These are phyloP conservation scores for Epirrita christyi DNA, from an alignment of 2,888 invertebrate species.

Conservation along the genomic window DNA sequence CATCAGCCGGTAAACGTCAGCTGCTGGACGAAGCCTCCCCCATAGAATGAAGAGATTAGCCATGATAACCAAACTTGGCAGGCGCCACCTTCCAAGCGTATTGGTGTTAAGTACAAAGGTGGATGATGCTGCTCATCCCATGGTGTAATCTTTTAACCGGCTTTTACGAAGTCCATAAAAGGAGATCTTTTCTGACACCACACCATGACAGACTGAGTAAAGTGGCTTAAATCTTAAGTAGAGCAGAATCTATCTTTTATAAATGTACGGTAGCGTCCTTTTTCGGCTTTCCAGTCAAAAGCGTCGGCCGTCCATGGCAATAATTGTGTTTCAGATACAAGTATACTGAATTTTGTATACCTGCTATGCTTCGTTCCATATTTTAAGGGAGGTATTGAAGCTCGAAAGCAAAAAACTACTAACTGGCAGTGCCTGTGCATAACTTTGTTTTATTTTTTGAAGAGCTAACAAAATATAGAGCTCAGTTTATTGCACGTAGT, in stretches of 20 bases:
- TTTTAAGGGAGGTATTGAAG: conserved; percentile 22
- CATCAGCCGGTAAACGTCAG: no score
- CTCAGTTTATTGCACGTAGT: background rate
- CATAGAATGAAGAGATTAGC: no score
- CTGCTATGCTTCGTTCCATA: conserved; percentile 16
- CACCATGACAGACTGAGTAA: no score
- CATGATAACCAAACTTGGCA: no score
- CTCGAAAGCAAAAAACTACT: conserved; percentile 20
- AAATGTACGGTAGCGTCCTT: conserved; percentile 43
- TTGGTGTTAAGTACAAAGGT: no score
- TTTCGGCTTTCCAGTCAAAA: conserved; percentile 50
- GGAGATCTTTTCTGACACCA: no score
- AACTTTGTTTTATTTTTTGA: conserved; percentile 5
- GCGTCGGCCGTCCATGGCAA: conserved; percentile 45
- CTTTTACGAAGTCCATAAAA: no score
- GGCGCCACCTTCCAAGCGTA: no score
- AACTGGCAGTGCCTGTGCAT: conserved; percentile 11
- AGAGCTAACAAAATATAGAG: background rate
- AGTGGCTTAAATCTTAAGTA: no score
- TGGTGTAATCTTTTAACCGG: no score
- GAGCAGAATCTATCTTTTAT: background rate
- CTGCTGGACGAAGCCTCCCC: no score
- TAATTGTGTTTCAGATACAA: conserved; percentile 35
- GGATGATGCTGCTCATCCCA: no score
- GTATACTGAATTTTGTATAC: conserved; percentile 32